A percentile compares a stretch with the other conserved stretches of the same genome.
Evolutionary conservation across 2,113 vertebrate genomes (phyloP).

Genomic region (Zosterops pallidus): DNA sequence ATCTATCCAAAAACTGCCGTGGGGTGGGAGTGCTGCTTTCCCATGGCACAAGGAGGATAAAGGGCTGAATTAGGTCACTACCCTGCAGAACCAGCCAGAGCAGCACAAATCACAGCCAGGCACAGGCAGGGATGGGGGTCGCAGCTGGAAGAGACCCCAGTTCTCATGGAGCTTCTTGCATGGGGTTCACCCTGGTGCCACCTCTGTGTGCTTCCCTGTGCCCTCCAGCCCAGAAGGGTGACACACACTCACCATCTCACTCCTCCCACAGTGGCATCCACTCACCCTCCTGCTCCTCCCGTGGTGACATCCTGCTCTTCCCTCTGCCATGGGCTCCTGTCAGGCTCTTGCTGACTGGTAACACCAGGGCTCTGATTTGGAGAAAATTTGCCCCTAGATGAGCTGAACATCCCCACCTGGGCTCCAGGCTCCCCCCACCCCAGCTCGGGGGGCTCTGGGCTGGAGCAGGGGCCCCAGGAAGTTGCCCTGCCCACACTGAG

Average conservation of each 20-base stretch:
- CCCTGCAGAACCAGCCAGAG: neutral
- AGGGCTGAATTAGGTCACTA: neutral
- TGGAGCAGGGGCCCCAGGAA: neutral
- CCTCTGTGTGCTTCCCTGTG: neutral
- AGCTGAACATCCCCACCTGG: neutral
- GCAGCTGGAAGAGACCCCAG: neutral
- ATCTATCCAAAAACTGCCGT: rapidly evolving
- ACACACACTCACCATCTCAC: neutral
- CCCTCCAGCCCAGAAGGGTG: neutral
- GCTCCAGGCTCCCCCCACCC: neutral
- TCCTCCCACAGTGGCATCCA: neutral
- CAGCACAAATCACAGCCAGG: neutral
- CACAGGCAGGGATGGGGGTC: neutral
- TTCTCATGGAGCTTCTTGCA: neutral
- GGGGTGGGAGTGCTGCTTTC: neutral
- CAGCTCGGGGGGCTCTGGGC: neutral
- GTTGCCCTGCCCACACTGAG: neutral
- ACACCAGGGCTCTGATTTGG: neutral
- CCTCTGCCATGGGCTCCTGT: neutral
- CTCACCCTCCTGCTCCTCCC: neutral
- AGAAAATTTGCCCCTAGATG: neutral
- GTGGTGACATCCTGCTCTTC: neutral
- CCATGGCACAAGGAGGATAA: rapidly evolving
- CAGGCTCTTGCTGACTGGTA: neutral
- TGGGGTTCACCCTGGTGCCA: neutral